These are phyloP conservation scores for Alaudala cheleensis DNA, from an alignment of 2,113 vertebrate species.

Conservation along the genomic window DNA sequence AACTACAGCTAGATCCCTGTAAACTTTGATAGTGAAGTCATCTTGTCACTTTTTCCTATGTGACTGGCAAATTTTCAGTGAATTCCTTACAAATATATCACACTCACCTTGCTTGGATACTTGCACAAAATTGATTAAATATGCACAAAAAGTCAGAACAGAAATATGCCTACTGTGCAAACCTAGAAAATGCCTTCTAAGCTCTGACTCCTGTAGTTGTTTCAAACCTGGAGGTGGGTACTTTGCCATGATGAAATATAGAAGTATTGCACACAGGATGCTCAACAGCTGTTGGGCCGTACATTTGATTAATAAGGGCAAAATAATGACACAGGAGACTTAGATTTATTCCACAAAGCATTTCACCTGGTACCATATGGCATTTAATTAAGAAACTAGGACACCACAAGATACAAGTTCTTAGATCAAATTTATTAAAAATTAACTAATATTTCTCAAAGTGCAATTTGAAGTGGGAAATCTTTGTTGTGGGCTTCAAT, in stretches of 20 bases:
- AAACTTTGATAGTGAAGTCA: not conserved
- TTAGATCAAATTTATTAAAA: not conserved
- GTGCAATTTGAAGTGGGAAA: not conserved
- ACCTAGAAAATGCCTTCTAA: not conserved
- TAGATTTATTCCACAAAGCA: not conserved
- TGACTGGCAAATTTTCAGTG: not conserved
- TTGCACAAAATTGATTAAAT: not conserved
- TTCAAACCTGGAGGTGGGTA: not conserved
- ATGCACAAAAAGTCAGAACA: not conserved
- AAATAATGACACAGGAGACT: not conserved
- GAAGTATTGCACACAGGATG: not conserved
- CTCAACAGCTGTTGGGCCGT: not conserved
- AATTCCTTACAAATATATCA: not conserved
- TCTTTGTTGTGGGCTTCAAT: not conserved
- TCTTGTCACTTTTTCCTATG: not conserved
- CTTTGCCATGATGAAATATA: not conserved
- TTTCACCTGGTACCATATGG: slow-evolving; percentile 14
- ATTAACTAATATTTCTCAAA: not conserved
- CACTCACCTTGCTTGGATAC: not conserved
- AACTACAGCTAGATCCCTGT: not conserved
- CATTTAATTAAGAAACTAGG: slow-evolving; percentile 33
- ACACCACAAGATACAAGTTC: not conserved
- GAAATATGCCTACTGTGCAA: not conserved
- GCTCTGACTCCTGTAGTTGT: not conserved
- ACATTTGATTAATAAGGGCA: slow-evolving; percentile 10